Conservation (phyloP, 2,888 invertebrate genomes). For the Nymphalis urticae region DNA sequence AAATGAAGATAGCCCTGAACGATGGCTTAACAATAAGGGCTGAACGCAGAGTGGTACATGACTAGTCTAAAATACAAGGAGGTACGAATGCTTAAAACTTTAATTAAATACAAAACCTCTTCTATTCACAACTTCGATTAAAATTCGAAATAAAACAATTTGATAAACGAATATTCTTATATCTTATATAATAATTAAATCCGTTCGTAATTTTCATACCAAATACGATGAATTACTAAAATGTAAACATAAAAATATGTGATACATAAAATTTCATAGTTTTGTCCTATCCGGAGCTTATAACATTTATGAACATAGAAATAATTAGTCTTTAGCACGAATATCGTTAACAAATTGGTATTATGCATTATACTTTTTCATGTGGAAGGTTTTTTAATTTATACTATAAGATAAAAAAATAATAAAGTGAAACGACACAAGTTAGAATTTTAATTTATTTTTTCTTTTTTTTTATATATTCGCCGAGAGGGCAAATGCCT, state of each 20-base stretch:
- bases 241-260: not conserved
- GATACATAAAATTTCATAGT: not conserved
- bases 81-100: not conserved
- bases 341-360: not conserved
- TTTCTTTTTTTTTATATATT: no score
- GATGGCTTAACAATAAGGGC: slow-evolving; percentile 53
- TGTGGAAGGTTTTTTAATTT: not conserved
- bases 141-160: not conserved
- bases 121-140: not conserved
- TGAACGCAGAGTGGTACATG: slow-evolving; percentile 52
- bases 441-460: no score
- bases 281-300: not conserved
- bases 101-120: not conserved
- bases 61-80: not conserved
- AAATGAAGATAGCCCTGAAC: slow-evolving; percentile 25
- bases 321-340: slow-evolving; percentile 3
- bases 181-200: no score
- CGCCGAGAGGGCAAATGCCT: no score
- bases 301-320: not conserved
- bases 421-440: no score
- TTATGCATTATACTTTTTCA: not conserved
- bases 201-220: no score
- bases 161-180: no score
- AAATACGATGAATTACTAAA: not conserved
- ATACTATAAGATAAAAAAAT: no score